Base-by-base conservation (phyloP, 2,797 vertebrate species). In the Eidolon dupreanum region DNA sequence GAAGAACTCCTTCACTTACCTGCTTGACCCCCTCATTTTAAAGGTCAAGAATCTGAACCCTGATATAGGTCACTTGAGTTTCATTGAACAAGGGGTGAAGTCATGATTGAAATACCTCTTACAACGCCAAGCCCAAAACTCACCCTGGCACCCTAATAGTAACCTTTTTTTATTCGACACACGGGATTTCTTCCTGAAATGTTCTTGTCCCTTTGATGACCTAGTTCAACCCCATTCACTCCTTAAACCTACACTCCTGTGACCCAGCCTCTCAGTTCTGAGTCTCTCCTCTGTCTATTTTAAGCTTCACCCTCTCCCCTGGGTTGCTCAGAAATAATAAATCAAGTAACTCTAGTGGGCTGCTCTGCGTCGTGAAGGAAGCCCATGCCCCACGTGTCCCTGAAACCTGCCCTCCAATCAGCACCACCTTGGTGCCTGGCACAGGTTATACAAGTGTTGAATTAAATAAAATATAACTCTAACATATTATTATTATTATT, bases 61-160 rank as follows among this genome's bases (percentile, higher is more conserved):
- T 41, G 15, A 24, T 5, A 20, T 5, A 20, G 7, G 38, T 51
- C 38, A 81, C 1, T 12, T 6, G 28, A 74, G 24, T 11, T 46
- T 13, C 12, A 19, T 12, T 7, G 5, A 57, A 12, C 28, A 26
- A 15, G 13, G 0, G 43, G 13, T 10, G 24, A 84, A 65, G 10
- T 12, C 31, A 2, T 17, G 16, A 11, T 4, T 17, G 11, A 28
- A 55, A 79, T 22, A 8, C 22, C 0, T 2, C 57, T 61, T 51
- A 24, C 33, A n/a, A 8, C 33, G 8, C 20, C 22, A 66, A 59
- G 36, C 7, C 41, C 8, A 12, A 2, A 15, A 51, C 20, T 53
- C 2, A 7, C 17, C 8, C 20, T 1, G 36, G 22, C 12, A 1
- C 59, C 61, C 33, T 1, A 0, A 1, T 0, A 17, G 49, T 16